Evolutionary conservation across 2,888 invertebrate species (phyloP).

Genomic region (Orthosia gracilis): DNA sequence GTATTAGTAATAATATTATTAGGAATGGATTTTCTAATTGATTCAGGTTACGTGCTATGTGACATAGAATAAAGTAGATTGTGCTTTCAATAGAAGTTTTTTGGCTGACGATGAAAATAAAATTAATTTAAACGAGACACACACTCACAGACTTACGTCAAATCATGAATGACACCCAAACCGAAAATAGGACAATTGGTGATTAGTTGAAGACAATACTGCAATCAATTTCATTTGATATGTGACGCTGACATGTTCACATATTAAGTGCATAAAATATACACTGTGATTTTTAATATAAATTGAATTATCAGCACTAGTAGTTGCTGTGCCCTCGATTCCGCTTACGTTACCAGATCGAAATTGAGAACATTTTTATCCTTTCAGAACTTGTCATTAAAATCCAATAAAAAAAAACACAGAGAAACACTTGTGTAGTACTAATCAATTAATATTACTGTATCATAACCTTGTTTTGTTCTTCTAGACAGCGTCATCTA

Average conservation of each 20-base stretch:
- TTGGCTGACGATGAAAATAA: neutral
- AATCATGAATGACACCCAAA: constrained; percentile 13
- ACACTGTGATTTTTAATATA: neutral
- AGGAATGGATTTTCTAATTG: too few relatives aligned
- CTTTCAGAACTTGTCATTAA: neutral
- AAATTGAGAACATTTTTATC: neutral
- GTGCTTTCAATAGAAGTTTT: neutral
- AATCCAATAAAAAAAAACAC: neutral
- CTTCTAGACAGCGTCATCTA: constrained; percentile 39
- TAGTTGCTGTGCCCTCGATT: too few relatives aligned
- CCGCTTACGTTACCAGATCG: neutral
- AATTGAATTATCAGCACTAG: neutral
- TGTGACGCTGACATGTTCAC: neutral
- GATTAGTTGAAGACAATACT: constrained; percentile 43
- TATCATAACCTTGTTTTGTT: neutral
- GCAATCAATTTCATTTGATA: neutral
- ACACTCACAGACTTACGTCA: neutral
- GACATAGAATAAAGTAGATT: neutral
- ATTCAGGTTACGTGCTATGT: neutral
- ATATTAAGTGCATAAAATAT: neutral
- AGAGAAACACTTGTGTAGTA: neutral
- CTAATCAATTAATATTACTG: too few relatives aligned
- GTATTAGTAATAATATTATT: too few relatives aligned
- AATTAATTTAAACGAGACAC: constrained; percentile 5
- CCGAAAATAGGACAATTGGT: constrained; percentile 47